Evolutionary conservation across 1,140 invertebrate genomes (phyloP).

Genomic region (Drosophila cardini): DNA sequence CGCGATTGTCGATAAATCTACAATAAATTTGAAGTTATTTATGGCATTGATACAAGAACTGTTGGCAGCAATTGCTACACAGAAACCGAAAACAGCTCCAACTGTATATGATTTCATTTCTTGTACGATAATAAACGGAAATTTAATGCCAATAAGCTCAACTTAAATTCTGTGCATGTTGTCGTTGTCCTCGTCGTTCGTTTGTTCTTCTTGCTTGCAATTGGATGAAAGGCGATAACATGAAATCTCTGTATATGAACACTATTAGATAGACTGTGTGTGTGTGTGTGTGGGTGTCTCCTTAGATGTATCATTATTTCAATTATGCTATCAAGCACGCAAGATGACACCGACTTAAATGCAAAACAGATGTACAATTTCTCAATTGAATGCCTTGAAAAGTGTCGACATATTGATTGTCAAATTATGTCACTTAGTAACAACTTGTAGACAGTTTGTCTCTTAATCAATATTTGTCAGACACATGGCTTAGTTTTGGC

Average conservation of each 20-base stretch:
- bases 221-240: conserved; percentile 26
- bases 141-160: conserved; percentile 55
- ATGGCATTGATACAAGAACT: conserved; percentile 6
- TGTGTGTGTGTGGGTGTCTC: conserved; percentile 26
- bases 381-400: conserved; percentile 43
- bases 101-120: conserved; percentile 18
- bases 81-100: conserved; percentile 15
- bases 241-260: conserved; percentile 13
- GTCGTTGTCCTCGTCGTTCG: conserved; percentile 1
- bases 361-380: conserved; percentile 11
- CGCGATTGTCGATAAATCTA: no score
- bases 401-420: conserved; percentile 31
- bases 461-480: background rate
- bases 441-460: conserved; percentile 7
- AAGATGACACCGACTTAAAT: conserved; percentile 39
- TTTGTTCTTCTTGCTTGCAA: background rate
- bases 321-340: conserved; percentile 58
- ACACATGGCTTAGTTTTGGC: background rate
- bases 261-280: conserved; percentile 21
- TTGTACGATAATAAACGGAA: conserved; percentile 19
- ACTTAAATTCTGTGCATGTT: conserved; percentile 33
- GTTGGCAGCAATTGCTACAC: conserved; percentile 8
- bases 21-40: background rate
- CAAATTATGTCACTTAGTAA: conserved; percentile 18
- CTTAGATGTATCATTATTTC: conserved; percentile 71